Evolutionary conservation across 2,888 invertebrate genomes (phyloP), one percentile per base, ranked within the genome.

Genomic region (Cantharis flavilabris): DNA sequence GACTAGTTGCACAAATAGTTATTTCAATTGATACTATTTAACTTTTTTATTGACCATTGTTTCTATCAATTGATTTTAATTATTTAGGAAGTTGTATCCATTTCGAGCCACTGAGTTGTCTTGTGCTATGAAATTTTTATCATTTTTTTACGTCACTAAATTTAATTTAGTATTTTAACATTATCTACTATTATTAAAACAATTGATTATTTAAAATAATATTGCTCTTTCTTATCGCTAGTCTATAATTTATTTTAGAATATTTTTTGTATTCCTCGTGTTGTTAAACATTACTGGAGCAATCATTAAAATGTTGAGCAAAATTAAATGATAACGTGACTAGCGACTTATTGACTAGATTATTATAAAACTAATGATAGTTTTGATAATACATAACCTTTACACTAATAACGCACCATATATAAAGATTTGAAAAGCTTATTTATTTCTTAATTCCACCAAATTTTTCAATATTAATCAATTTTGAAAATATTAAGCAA

Each of bases 301-400:
- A 70, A 63, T 73, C 69, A 62, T 73, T 71, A 63, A 30, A 67
- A 49, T 73, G 64, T 63, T 70, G 62, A 69, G 49, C 73, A 73
- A 70, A 70, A 73, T 62, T 18, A 26, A 73, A 73, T 69, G 73
- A 73, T 69, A 73, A 73, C 73, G 73, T 70, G 73, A 73, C 73
- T 30, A 63, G 69, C 30, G 70, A 63, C 26, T 73, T 73, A 73
- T 70, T 67, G 23, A 67, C 65, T 67, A 67, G 65, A 67, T 67
- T 67, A 67, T 67, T 67, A 26, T 67, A 67, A 67, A 67, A 23
- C 65, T 67, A 67, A 67, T 67, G 23, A 26, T 23, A n/a, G 65
- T 67, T 26, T 67, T 67, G 26, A 67, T 67, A 67, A 67, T 23
- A 14, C 13, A 67, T 26, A 67, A 18, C 65, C 23, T 67, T 67